Evolutionary conservation across 2,888 invertebrate genomes (phyloP).

Genomic region (Caenorhabditis sinica): DNA sequence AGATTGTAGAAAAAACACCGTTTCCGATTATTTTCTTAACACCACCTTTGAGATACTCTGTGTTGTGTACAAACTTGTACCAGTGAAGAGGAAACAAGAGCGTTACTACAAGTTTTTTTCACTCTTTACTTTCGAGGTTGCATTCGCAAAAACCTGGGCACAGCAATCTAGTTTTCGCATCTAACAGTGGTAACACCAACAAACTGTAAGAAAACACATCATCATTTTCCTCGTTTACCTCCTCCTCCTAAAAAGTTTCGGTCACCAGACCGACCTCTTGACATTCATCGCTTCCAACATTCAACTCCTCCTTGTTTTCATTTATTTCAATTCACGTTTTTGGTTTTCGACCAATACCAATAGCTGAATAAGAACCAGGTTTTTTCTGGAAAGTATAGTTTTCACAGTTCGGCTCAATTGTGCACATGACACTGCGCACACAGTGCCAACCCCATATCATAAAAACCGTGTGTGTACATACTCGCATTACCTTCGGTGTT

Average conservation of each 20-base stretch:
- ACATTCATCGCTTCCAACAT: conserved; percentile 9
- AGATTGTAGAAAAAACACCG: neutral
- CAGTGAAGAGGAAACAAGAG: conserved; percentile 2
- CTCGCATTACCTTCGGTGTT: conserved; percentile 12
- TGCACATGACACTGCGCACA: conserved; percentile 60
- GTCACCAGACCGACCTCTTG: conserved; percentile 41
- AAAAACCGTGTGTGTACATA: conserved; percentile 56
- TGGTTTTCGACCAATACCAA: neutral
- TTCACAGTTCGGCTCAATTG: conserved; percentile 3
- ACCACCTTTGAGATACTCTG: conserved; percentile 3
- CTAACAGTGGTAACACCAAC: conserved; percentile 25
- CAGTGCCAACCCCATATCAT: conserved; percentile 43
- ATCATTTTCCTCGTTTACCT: conserved; percentile 15
- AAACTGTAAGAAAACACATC: conserved; percentile 32
- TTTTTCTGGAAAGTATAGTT: neutral
- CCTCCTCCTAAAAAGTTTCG: conserved; percentile 8
- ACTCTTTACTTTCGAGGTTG: conserved; percentile 22
- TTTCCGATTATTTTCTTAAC: conserved; percentile 23
- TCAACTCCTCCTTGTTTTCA: conserved; percentile 3
- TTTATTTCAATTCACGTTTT: neutral
- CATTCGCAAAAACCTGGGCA: conserved; percentile 17
- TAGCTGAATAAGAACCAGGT: no score
- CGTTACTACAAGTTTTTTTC: conserved; percentile 26
- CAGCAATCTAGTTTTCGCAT: conserved; percentile 33
- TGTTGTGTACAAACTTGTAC: conserved; percentile 17